A percentile compares a stretch with the other conserved stretches of the same genome.
Conservation (phyloP, 2,888 invertebrate genomes). For the Diadegma fenestrale region DNA sequence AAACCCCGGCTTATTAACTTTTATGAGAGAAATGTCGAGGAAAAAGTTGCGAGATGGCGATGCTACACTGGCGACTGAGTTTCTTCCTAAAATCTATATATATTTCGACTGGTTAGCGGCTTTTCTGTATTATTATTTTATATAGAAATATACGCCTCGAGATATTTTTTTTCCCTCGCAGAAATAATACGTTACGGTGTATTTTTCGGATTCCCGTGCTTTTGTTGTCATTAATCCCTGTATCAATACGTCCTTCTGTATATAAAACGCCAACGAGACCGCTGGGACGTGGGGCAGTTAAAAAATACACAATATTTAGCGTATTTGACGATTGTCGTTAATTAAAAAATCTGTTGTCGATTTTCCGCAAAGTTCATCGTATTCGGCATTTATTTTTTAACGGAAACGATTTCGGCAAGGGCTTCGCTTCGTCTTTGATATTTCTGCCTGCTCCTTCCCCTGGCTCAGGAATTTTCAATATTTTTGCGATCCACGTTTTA, state of each 20-base stretch:
- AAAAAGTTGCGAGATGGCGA: constrained; percentile 73
- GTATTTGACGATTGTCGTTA: not conserved
- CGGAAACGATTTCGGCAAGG: not conserved
- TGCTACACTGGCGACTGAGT: constrained; percentile 59
- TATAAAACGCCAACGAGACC: not conserved
- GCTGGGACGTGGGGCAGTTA: not conserved
- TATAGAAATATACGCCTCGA: constrained; percentile 27
- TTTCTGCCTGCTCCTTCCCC: not conserved
- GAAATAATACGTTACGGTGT: constrained; percentile 8
- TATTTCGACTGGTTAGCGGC: constrained; percentile 59
- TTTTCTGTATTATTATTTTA: constrained; percentile 8
- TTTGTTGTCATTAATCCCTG: constrained; percentile 39
- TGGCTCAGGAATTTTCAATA: not conserved
- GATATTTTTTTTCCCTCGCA: constrained; percentile 17
- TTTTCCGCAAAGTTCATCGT: not conserved
- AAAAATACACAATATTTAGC: not conserved
- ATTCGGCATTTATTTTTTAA: not conserved
- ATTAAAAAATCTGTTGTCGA: not conserved
- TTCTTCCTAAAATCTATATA: constrained; percentile 68
- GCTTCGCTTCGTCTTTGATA: not conserved
- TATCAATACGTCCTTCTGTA: not conserved
- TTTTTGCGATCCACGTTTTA: not conserved
- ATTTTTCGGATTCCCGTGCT: constrained; percentile 19
- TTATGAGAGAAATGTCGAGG: constrained; percentile 77
- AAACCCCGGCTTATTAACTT: constrained; percentile 82